Base-by-base conservation (phyloP, 2,797 vertebrate species). In the Coreius guichenoti region DNA sequence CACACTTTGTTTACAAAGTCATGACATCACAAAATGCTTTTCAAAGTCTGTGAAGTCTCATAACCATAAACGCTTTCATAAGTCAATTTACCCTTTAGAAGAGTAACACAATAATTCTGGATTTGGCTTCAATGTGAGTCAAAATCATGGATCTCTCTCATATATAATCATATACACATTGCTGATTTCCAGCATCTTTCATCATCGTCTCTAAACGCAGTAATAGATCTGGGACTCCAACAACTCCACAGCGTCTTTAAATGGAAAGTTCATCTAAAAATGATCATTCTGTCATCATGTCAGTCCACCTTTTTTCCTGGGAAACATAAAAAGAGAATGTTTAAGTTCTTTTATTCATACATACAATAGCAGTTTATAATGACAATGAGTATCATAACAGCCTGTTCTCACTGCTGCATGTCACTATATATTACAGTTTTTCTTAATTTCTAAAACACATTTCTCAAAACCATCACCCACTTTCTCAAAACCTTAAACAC, bases 121-220 rank as follows among this genome's bases (percentile, higher is more conserved):
- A 29, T 29, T 61, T 13, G 43, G 43, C 16, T 47, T 73, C 39
- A 45, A 2, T 45, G 39, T 0, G n/a, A 47, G n/a, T 45, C 43
- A 73, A 4, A 47, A 47, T 73, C 69, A 17, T 45, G 7, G 69
- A 45, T 72, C 23, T 72, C 19, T 21, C 51, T 21, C 7, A 54
- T 16, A 17, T 49, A 16, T 49, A 16, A 14, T 45, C 31, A 21
- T 69, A 80, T 87, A 74, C 88, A 92, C 88, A 88, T 92, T 92
- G 92, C 93, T 89, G 91, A 94, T 95, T 94, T 93, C 92, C 91
- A 88, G 90, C 77, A 89, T 92, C 93, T 93, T 95, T 95, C 94
- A 94, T 95, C 94, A 94, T 93, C 89, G 87, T 93, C 94, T 80
- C 21, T 51, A 93, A 94, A 94, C 92, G 63, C 14, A 86, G 90